phyloP scores from a whole-genome alignment of 2,888 invertebrate genomes.

The Crocallis elinguaria region DNA sequence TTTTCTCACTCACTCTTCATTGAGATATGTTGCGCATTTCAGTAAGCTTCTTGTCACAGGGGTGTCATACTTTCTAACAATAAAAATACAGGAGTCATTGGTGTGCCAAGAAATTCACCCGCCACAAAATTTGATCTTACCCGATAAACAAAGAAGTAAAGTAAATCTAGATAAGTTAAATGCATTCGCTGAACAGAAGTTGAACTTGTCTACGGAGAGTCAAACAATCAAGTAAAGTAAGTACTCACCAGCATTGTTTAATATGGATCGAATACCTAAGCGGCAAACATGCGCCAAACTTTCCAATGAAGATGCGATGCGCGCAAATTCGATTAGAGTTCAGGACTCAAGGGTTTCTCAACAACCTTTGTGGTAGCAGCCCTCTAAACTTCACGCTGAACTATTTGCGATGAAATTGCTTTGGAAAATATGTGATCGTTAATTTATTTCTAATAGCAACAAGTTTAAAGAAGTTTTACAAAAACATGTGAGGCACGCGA shows the following conservation, averaged over 20 bases:
- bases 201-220: too few relatives aligned
- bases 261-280: constrained; percentile 14
- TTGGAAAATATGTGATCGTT: neutral
- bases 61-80: too few relatives aligned
- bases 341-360: constrained; percentile 20
- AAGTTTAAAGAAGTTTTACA: neutral
- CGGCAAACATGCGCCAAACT: constrained; percentile 13
- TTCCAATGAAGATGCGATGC: constrained; percentile 25
- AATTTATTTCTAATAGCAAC: neutral
- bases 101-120: too few relatives aligned
- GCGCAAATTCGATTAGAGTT: constrained; percentile 34
- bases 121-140: too few relatives aligned
- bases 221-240: constrained; percentile 14
- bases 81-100: too few relatives aligned
- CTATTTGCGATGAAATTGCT: constrained; percentile 19
- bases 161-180: too few relatives aligned
- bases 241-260: constrained; percentile 23
- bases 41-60: too few relatives aligned
- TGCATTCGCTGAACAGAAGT: too few relatives aligned
- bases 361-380: constrained; percentile 23
- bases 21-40: too few relatives aligned
- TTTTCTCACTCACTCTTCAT: too few relatives aligned
- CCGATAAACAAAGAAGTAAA: too few relatives aligned
- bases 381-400: constrained; percentile 12
- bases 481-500: neutral